A percentile compares a stretch with the other conserved stretches of the same genome.
phyloP scores from a whole-genome alignment of 2,113 vertebrate genomes.

The Ictalurus punctatus region DNA sequence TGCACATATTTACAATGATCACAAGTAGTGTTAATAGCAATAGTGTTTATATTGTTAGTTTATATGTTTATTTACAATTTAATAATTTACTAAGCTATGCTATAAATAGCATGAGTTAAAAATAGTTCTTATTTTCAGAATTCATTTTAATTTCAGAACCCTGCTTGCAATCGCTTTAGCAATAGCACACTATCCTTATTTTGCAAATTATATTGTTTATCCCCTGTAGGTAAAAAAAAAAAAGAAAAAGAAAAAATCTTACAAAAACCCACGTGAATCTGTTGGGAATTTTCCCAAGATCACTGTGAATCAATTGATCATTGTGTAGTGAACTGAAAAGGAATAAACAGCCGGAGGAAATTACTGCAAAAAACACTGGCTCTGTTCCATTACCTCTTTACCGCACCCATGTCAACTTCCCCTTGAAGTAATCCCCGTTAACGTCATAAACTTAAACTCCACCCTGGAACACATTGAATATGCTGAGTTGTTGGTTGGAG shows the following conservation, averaged over 20 bases:
- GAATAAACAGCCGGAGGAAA: neutral
- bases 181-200: neutral
- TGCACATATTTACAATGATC: neutral
- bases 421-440: neutral
- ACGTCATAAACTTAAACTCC: neutral
- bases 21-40: neutral
- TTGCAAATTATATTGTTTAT: neutral
- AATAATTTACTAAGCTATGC: neutral
- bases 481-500: neutral
- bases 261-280: neutral
- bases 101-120: neutral
- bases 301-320: neutral
- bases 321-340: neutral
- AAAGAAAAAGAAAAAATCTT: neutral
- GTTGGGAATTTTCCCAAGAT: neutral
- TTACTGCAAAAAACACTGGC: neutral
- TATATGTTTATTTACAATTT: neutral
- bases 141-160: neutral
- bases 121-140: neutral
- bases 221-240: neutral
- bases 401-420: neutral
- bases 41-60: neutral
- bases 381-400: neutral
- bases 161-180: neutral
- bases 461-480: neutral